These are phyloP conservation scores for Parnassius apollo DNA, from an alignment of 2,888 invertebrate genomes.

Conservation along the genomic window DNA sequence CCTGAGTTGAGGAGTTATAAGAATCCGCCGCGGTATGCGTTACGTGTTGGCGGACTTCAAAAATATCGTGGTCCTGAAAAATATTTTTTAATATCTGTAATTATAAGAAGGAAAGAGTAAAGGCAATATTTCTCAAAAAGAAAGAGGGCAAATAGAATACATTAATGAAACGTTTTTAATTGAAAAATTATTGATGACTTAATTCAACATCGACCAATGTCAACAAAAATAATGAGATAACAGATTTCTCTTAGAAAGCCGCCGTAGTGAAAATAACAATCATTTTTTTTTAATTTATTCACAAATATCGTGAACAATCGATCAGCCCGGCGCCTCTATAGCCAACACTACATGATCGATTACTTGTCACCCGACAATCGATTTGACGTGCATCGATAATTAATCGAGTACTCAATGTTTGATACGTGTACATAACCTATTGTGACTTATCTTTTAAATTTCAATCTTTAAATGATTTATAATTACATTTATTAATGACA, in stretches of 20 bases:
- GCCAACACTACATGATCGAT: slow-evolving; percentile 63
- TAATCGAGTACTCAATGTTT: slow-evolving; percentile 50
- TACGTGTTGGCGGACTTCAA: too few relatives aligned
- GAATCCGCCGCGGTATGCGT: too few relatives aligned
- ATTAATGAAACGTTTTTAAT: neutral
- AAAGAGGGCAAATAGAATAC: too few relatives aligned
- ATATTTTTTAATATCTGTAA: too few relatives aligned
- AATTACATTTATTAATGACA: too few relatives aligned
- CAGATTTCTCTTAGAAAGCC: slow-evolving; percentile 32
- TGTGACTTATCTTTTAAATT: slow-evolving; percentile 37
- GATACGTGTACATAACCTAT: slow-evolving; percentile 37
- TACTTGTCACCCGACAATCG: slow-evolving; percentile 54
- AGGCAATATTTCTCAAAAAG: too few relatives aligned
- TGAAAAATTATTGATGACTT: slow-evolving; percentile 1
- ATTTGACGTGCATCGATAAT: slow-evolving; percentile 64
- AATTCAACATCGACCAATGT: slow-evolving; percentile 20
- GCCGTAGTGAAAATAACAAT: slow-evolving; percentile 42
- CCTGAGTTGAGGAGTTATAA: too few relatives aligned
- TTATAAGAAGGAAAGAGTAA: too few relatives aligned
- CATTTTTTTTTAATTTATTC: slow-evolving; percentile 64
- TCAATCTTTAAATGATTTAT: neutral
- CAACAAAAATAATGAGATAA: slow-evolving; percentile 19
- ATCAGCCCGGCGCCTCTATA: slow-evolving; percentile 66
- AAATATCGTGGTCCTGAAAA: too few relatives aligned
- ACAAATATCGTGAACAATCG: slow-evolving; percentile 62